These are phyloP conservation scores for Stegastes partitus DNA, from an alignment of 2,113 vertebrate genomes.

Conservation along the genomic window DNA sequence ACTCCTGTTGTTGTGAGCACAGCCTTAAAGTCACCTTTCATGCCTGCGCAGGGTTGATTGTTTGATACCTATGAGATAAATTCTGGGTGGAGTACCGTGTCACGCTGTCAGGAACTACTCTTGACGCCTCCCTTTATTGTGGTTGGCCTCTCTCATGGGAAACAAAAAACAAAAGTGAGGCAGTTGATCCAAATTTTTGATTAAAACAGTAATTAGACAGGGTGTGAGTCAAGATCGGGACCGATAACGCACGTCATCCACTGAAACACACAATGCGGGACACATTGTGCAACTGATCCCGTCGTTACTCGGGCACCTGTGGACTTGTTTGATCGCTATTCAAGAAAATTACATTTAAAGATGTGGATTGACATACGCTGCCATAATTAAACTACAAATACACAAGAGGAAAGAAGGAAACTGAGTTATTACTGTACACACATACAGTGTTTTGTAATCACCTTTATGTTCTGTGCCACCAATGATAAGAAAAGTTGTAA, in stretches of 20 bases:
- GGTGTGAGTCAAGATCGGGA: neutral
- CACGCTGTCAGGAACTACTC: constrained; percentile 9
- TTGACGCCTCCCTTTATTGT: constrained; percentile 29
- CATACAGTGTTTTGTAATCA: neutral
- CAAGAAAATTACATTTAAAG: neutral
- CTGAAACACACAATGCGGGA: neutral
- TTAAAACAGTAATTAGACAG: neutral
- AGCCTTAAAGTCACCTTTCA: neutral
- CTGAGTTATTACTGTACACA: neutral
- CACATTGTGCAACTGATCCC: neutral
- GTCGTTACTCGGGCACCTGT: too few relatives aligned
- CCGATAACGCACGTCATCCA: constrained; percentile 25
- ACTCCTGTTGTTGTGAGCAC: neutral
- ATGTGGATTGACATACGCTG: neutral
- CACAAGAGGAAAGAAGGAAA: neutral
- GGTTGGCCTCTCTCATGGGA: neutral
- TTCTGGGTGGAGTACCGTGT: constrained; percentile 34
- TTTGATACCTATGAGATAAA: neutral
- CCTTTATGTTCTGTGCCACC: neutral
- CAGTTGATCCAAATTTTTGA: constrained; percentile 13
- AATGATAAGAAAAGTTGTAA: neutral
- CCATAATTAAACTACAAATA: neutral
- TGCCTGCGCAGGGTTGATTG: neutral
- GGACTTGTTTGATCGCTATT: constrained; percentile 1
- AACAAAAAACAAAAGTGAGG: constrained; percentile 26